These are phyloP conservation scores for Drosophila nigricruria DNA, from an alignment of 2,888 invertebrate species.

Conservation along the genomic window DNA sequence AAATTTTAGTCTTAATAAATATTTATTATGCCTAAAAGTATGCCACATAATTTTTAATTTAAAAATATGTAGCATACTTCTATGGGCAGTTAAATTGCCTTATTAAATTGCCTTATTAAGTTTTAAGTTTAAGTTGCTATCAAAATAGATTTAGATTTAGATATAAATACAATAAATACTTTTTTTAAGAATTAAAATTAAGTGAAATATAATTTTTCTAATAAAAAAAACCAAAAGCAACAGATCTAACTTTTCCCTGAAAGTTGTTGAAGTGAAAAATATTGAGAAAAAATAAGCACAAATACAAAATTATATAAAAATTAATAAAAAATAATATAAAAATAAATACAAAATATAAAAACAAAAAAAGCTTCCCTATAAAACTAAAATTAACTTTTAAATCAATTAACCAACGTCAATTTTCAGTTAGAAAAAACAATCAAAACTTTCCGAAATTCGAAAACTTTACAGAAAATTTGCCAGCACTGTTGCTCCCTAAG, in stretches of 20 bases:
- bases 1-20: too few relatives aligned
- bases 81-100: too few relatives aligned
- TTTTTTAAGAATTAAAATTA: too few relatives aligned
- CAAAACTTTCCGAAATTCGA: not conserved
- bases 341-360: not conserved
- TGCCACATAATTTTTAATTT: not conserved
- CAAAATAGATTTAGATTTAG: too few relatives aligned
- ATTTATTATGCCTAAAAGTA: slow-evolving; percentile 10
- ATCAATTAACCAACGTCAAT: not conserved
- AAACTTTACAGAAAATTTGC: slow-evolving; percentile 7
- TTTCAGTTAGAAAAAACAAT: not conserved
- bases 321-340: not conserved
- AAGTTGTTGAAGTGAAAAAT: too few relatives aligned
- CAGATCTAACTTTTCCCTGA: too few relatives aligned
- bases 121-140: not conserved
- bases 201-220: too few relatives aligned
- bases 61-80: not conserved
- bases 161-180: too few relatives aligned
- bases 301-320: too few relatives aligned
- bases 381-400: not conserved
- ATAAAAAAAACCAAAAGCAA: too few relatives aligned
- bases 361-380: not conserved
- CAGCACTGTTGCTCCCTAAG: not conserved
- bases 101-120: too few relatives aligned
- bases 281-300: too few relatives aligned